Conservation (phyloP, 1,140 invertebrate genomes). For the Pomphorhynchus laevis region DNA sequence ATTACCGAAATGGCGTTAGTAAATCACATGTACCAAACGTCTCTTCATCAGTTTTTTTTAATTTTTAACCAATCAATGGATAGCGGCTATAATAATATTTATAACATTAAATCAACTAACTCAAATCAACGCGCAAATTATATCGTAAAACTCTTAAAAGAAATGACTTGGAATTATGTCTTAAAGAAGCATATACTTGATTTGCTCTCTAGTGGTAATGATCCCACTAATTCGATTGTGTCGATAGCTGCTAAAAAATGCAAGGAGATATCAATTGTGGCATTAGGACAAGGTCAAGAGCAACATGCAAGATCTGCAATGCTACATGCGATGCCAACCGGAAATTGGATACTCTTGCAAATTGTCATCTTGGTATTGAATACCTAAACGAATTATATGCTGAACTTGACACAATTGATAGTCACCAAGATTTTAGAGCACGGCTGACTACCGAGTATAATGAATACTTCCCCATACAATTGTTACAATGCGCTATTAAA, state of each 20-base stretch:
- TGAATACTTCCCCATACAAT: slow-evolving; percentile 48
- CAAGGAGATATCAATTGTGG: slow-evolving; percentile 40
- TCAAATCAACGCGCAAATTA: too few relatives aligned
- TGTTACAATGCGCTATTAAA: slow-evolving; percentile 52
- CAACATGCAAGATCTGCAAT: slow-evolving; percentile 50
- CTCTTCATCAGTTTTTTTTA: slow-evolving; percentile 75
- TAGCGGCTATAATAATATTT: too few relatives aligned
- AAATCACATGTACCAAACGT: slow-evolving; percentile 82
- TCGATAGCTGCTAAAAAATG: slow-evolving; percentile 44
- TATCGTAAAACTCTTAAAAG: too few relatives aligned
- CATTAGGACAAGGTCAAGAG: slow-evolving; percentile 90
- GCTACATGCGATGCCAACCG: slow-evolving; percentile 35
- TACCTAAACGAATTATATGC: slow-evolving; percentile 20
- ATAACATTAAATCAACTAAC: too few relatives aligned
- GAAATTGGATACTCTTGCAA: slow-evolving; percentile 57
- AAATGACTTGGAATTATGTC: too few relatives aligned
- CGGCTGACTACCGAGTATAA: slow-evolving; percentile 87
- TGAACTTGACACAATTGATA: slow-evolving; percentile 34
- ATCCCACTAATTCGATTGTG: slow-evolving; percentile 66
- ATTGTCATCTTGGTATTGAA: slow-evolving; percentile 52
- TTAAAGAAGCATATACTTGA: too few relatives aligned
- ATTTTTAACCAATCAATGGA: too few relatives aligned
- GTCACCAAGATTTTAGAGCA: slow-evolving; percentile 43
- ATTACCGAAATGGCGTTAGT: slow-evolving; percentile 88
- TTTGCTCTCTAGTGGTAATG: slow-evolving; percentile 44